These are phyloP conservation scores for Lepus oiostolus DNA, from an alignment of 2,797 vertebrate species.

Conservation along the genomic window DNA sequence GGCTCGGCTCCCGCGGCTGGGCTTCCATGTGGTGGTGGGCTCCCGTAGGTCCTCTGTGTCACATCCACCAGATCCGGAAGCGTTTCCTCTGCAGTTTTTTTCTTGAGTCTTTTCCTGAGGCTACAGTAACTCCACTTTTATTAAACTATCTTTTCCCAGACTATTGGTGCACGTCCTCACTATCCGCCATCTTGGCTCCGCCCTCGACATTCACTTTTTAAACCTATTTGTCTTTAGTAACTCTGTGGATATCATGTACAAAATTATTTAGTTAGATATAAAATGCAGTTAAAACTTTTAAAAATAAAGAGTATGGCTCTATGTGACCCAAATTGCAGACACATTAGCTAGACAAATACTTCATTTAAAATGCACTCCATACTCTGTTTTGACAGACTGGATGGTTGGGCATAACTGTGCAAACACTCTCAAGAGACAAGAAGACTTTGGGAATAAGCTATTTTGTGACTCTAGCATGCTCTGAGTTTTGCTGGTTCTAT, in stretches of 20 bases:
- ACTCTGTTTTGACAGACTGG: background rate
- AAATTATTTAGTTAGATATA: slow-evolving; percentile 7
- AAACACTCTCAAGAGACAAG: background rate
- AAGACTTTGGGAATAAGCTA: background rate
- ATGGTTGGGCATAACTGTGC: background rate
- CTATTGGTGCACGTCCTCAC: no score
- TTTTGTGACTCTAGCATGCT: background rate
- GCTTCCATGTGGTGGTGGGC: no score
- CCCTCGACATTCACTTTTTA: background rate
- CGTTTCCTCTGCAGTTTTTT: no score
- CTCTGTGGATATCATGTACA: background rate
- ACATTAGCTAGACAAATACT: background rate
- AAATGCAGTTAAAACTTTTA: background rate
- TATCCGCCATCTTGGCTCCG: no score
- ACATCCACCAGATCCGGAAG: no score
- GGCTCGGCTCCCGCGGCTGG: no score
- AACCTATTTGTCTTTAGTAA: slow-evolving; percentile 10
- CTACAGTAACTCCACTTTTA: no score
- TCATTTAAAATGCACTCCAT: background rate
- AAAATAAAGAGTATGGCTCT: background rate
- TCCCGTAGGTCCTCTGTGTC: no score
- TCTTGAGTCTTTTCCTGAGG: no score
- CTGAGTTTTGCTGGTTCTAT: background rate
- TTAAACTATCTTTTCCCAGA: no score
- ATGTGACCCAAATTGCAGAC: background rate